Conservation (phyloP, 2,888 invertebrate genomes). For the Thelaira solivaga region DNA sequence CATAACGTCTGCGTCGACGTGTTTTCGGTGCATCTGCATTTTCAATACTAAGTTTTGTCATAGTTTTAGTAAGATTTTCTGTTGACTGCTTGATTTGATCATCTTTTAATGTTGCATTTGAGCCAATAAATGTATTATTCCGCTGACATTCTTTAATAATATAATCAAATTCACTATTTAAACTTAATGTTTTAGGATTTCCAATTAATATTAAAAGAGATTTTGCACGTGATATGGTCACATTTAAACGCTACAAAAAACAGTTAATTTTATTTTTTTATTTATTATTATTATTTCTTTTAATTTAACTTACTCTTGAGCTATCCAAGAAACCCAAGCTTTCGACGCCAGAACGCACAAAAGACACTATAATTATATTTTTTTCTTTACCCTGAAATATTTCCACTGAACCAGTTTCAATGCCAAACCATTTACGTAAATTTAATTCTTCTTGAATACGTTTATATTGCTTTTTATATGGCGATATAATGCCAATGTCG, state of each 20-base stretch:
- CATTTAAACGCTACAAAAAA: constrained; percentile 80
- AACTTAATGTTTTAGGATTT: constrained; percentile 74
- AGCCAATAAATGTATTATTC: constrained; percentile 53
- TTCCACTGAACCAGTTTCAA: constrained; percentile 90
- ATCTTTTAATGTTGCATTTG: not conserved
- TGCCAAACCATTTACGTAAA: constrained; percentile 71
- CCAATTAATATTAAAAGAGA: constrained; percentile 80
- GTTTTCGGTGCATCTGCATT: too few relatives aligned
- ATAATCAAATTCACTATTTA: constrained; percentile 68
- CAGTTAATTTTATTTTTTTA: constrained; percentile 63
- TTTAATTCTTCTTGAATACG: constrained; percentile 74
- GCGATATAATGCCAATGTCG: constrained; percentile 81
- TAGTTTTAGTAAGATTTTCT: too few relatives aligned
- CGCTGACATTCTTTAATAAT: constrained; percentile 70
- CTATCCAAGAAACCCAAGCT: constrained; percentile 71
- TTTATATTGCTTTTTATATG: constrained; percentile 78
- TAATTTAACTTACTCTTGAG: constrained; percentile 68
- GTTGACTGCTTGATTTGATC: not conserved
- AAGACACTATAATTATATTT: constrained; percentile 87
- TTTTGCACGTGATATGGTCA: constrained; percentile 81
- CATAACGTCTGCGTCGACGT: too few relatives aligned
- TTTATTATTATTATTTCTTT: not conserved
- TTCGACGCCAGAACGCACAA: constrained; percentile 80
- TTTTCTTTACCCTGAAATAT: constrained; percentile 93
- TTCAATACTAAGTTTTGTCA: too few relatives aligned